Conservation (phyloP, 1,140 invertebrate species). For the Drosophila grimshawi region DNA sequence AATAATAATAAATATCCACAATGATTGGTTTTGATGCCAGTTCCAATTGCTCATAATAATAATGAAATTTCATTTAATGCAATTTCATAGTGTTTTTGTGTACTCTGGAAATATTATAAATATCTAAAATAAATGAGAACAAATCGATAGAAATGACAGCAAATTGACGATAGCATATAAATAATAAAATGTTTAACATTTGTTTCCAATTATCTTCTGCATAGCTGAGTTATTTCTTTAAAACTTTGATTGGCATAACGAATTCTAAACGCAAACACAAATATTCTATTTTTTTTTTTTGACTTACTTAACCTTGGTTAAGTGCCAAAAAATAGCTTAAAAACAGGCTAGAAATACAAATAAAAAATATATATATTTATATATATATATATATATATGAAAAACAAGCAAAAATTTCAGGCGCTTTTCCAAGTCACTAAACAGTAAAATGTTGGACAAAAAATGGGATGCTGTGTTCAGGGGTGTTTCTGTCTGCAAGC, state of each 20-base stretch:
- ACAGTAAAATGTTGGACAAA: slow-evolving; percentile 46
- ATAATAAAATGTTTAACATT: no score
- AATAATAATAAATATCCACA: no score
- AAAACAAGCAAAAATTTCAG: slow-evolving; percentile 39
- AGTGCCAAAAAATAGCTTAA: slow-evolving; percentile 59
- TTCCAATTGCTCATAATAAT: no score
- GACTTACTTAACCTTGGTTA: slow-evolving; percentile 63
- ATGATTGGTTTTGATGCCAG: no score
- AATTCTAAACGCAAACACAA: not conserved
- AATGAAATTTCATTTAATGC: no score
- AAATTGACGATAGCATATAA: no score
- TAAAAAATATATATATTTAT: slow-evolving; percentile 3
- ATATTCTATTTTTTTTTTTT: not conserved
- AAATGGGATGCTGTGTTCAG: not conserved
- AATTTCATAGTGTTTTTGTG: no score
- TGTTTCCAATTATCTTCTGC: not conserved
- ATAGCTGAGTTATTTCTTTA: not conserved
- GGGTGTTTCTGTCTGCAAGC: slow-evolving; percentile 24
- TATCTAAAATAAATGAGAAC: no score
- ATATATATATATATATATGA: not conserved
- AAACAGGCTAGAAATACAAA: slow-evolving; percentile 45
- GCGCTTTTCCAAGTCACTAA: slow-evolving; percentile 56
- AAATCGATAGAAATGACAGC: no score
- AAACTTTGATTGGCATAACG: slow-evolving; percentile 5
- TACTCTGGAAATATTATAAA: no score